These are phyloP conservation scores for Hedya salicella DNA, from an alignment of 2,888 invertebrate species.

Conservation along the genomic window DNA sequence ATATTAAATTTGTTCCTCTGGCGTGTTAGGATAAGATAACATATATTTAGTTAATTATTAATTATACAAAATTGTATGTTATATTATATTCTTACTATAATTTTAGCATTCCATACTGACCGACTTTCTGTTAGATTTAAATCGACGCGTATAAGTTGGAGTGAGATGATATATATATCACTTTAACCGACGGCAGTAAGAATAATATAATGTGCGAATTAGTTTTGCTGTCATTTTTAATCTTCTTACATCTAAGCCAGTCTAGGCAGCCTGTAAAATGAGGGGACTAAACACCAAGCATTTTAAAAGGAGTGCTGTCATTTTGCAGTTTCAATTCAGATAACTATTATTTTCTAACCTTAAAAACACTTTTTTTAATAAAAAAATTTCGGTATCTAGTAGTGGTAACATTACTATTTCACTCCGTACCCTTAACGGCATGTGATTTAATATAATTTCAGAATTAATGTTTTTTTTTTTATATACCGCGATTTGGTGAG, in stretches of 20 bases:
- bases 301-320: neutral
- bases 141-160: constrained; percentile 3
- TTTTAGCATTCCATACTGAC: constrained; percentile 38
- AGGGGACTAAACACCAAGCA: neutral
- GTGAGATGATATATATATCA: constrained; percentile 1
- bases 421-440: no score
- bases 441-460: no score
- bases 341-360: no score
- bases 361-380: no score
- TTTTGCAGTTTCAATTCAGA: no score
- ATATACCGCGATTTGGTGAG: no score
- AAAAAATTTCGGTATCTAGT: no score
- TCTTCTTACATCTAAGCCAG: neutral
- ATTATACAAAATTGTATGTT: constrained; percentile 37
- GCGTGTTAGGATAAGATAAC: constrained; percentile 18
- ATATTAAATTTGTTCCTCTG: constrained; percentile 38
- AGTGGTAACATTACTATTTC: no score
- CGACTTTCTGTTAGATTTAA: constrained; percentile 21
- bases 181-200: neutral
- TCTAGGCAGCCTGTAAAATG: neutral
- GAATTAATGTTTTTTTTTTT: no score
- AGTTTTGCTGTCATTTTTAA: neutral
- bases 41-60: constrained; percentile 33
- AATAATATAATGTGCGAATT: constrained; percentile 5
- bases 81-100: constrained; percentile 25